These are phyloP conservation scores for Aricia agestis DNA, from an alignment of 1,140 invertebrate genomes.

Conservation along the genomic window DNA sequence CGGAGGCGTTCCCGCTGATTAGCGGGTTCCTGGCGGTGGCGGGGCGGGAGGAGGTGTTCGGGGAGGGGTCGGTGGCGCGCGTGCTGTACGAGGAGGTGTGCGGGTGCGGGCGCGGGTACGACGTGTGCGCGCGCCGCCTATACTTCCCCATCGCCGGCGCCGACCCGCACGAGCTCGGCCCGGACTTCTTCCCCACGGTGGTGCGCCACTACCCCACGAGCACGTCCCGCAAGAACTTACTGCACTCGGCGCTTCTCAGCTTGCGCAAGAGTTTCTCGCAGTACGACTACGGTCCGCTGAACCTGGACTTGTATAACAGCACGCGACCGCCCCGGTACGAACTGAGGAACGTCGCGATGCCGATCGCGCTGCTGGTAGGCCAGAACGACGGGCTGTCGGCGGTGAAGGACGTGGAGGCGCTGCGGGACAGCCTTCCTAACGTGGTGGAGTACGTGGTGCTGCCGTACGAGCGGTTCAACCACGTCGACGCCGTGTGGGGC, in stretches of 20 bases:
- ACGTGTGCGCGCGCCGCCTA: constrained; percentile 33
- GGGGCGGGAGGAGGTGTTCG: constrained; percentile 38
- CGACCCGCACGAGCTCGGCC: constrained; percentile 41
- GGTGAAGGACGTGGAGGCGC: constrained; percentile 69
- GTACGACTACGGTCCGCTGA: constrained; percentile 15
- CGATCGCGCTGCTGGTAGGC: constrained; percentile 47
- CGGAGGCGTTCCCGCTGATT: constrained; percentile 25
- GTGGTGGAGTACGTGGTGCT: constrained; percentile 40
- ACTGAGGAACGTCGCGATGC: background rate
- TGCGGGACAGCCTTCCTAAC: constrained; percentile 59
- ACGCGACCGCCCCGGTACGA: background rate
- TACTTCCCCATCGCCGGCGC: constrained; percentile 37
- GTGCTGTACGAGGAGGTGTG: constrained; percentile 26
- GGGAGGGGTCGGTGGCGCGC: constrained; percentile 27
- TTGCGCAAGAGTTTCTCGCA: constrained; percentile 9
- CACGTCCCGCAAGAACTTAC: constrained; percentile 10
- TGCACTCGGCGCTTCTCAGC: constrained; percentile 2
- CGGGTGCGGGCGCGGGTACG: constrained; percentile 26
- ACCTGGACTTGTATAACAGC: constrained; percentile 15
- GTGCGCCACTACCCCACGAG: constrained; percentile 10
- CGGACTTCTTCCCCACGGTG: constrained; percentile 28
- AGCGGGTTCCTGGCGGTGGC: constrained; percentile 19
- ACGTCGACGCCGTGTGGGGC: constrained; percentile 77
- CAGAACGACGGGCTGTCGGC: constrained; percentile 77
- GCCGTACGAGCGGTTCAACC: constrained; percentile 40